Percentiles rank a stretch among this genome's conserved stretches.
Conservation (phyloP, 2,888 invertebrate genomes). For the Torymus auratus region DNA sequence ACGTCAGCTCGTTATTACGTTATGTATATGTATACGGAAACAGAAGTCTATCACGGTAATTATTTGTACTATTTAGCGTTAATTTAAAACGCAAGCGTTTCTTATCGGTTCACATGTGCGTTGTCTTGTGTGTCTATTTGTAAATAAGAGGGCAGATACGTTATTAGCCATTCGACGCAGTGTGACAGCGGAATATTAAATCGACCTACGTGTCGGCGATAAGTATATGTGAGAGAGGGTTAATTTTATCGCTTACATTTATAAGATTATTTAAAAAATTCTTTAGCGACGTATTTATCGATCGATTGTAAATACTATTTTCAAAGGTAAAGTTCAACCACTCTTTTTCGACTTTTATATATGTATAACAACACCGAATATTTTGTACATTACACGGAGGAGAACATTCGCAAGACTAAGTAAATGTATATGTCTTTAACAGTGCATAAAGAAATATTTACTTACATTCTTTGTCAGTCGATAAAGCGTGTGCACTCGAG, state of each 20-base stretch:
- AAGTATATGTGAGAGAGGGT: constrained; percentile 18
- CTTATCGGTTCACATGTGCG: constrained; percentile 34
- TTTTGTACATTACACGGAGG: no score
- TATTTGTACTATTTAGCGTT: constrained; percentile 44
- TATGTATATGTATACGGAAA: constrained; percentile 3
- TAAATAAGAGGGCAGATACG: constrained; percentile 45
- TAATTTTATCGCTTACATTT: background rate
- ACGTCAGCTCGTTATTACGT: constrained; percentile 31
- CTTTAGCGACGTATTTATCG: constrained; percentile 50
- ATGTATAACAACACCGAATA: no score
- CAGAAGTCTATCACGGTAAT: constrained; percentile 10
- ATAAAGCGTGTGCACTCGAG: no score
- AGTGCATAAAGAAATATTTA: no score
- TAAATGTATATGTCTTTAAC: no score
- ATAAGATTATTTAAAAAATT: constrained; percentile 26
- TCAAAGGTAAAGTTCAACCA: no score
- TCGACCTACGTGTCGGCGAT: constrained; percentile 17
- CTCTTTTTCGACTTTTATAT: no score
- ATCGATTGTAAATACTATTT: constrained; percentile 53
- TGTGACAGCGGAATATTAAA: constrained; percentile 20
- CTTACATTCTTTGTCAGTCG: no score
- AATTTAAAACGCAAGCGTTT: constrained; percentile 24
- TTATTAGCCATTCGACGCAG: constrained; percentile 19
- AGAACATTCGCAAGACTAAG: no score
- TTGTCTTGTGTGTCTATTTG: constrained; percentile 25